phyloP scores from a whole-genome alignment of 2,113 vertebrate genomes.

The Platysteira castanea region DNA sequence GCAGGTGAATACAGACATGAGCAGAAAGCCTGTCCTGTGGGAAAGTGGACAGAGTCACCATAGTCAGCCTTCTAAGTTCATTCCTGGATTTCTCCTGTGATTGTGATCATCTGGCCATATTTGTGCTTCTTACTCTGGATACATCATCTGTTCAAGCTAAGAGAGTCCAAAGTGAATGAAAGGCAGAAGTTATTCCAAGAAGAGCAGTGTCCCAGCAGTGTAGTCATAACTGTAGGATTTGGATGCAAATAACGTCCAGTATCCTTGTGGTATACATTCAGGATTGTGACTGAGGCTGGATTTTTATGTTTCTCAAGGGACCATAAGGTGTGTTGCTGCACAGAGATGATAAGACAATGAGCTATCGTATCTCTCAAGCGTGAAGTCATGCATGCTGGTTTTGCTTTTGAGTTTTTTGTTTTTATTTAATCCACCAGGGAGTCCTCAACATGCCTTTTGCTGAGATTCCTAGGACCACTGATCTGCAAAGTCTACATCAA shows the following conservation, averaged over 20 bases:
- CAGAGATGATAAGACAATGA: background rate
- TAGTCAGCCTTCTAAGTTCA: background rate
- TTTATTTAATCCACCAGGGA: background rate
- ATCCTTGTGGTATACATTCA: background rate
- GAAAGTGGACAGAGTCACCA: background rate
- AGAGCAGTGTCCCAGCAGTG: background rate
- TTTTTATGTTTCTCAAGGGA: background rate
- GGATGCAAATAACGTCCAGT: background rate
- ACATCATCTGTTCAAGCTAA: background rate
- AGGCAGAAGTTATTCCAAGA: background rate
- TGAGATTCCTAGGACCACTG: background rate
- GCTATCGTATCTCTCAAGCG: background rate
- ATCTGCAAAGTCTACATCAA: background rate
- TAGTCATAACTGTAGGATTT: background rate
- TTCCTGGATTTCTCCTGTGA: background rate
- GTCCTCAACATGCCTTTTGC: background rate
- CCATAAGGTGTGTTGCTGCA: background rate
- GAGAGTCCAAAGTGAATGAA: background rate
- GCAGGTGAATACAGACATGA: background rate
- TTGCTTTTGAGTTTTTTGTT: background rate
- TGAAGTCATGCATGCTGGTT: background rate
- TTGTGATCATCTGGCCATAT: background rate
- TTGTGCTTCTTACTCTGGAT: background rate
- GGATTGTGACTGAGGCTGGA: background rate
- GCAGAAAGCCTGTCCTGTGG: background rate